Percentiles rank a stretch among this genome's conserved stretches.
These are phyloP conservation scores for Myotis myotis DNA, from an alignment of 2,797 vertebrate species.

Conservation along the genomic window DNA sequence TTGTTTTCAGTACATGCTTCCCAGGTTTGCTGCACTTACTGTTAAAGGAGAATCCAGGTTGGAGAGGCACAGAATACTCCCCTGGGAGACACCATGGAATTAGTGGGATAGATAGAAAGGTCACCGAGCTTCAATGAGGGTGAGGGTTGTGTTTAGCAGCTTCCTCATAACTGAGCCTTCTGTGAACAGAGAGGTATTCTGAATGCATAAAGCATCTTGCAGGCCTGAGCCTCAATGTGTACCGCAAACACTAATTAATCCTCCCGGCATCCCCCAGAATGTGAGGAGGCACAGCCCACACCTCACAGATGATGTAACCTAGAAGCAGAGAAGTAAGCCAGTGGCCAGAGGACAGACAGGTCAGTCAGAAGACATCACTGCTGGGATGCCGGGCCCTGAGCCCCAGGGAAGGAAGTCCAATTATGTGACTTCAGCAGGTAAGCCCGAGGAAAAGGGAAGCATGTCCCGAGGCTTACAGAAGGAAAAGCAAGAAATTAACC, in stretches of 20 bases:
- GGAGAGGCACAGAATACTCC: constrained; percentile 18
- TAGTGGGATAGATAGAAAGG: constrained; percentile 63
- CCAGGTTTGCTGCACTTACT: constrained; percentile 54
- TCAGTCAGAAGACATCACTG: background rate
- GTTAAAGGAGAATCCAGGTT: constrained; percentile 29
- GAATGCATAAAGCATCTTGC: constrained; percentile 51
- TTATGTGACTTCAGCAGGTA: background rate
- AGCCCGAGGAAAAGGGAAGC: background rate
- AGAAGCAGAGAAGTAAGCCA: background rate
- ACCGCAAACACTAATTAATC: constrained; percentile 68
- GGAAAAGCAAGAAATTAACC: background rate
- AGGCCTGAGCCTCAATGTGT: background rate
- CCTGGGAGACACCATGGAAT: constrained; percentile 49
- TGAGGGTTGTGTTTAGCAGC: constrained; percentile 35
- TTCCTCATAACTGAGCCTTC: constrained; percentile 53
- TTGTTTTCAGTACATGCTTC: constrained; percentile 33
- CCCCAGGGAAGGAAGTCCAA: background rate
- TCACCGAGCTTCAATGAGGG: constrained; percentile 47
- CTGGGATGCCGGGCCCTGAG: background rate
- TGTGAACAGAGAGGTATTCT: constrained; percentile 60
- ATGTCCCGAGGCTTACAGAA: background rate
- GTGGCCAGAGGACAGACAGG: background rate
- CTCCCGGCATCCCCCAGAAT: background rate
- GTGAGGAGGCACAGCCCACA: background rate
- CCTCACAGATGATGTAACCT: background rate